Conservation (phyloP, 2,113 vertebrate species). For the Pogonocichla stellata region DNA sequence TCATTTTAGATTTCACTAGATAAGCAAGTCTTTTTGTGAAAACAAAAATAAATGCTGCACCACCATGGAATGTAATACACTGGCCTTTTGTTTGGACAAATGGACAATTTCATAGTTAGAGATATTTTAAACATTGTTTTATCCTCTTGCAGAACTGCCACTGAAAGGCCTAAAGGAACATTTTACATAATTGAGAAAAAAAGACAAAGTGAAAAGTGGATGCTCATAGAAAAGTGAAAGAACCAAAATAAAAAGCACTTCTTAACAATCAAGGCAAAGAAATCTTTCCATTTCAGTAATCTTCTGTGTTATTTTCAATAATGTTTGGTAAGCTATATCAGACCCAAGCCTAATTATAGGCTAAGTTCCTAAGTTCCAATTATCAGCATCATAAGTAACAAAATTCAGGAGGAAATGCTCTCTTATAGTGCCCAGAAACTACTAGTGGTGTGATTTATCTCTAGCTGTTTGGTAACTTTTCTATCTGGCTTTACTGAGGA, state of each 20-base stretch:
- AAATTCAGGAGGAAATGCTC: not conserved
- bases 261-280: not conserved
- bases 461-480: not conserved
- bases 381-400: not conserved
- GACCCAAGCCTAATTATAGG: not conserved
- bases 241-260: not conserved
- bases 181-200: not conserved
- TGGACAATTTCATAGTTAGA: not conserved
- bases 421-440: not conserved
- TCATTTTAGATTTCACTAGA: constrained; percentile 40
- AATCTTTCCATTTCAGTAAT: not conserved
- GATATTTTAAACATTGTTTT: not conserved
- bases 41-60: not conserved
- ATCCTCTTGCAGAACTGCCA: not conserved
- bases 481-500: not conserved
- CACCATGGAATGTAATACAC: not conserved
- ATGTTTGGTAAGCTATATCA: not conserved
- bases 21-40: constrained; percentile 24
- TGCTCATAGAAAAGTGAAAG: not conserved
- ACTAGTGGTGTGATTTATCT: not conserved
- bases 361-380: not conserved
- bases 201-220: not conserved
- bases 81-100: not conserved
- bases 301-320: not conserved
- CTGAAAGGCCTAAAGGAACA: not conserved